Evolutionary conservation across 2,888 invertebrate species (phyloP).

Genomic region (Idaea straminata): DNA sequence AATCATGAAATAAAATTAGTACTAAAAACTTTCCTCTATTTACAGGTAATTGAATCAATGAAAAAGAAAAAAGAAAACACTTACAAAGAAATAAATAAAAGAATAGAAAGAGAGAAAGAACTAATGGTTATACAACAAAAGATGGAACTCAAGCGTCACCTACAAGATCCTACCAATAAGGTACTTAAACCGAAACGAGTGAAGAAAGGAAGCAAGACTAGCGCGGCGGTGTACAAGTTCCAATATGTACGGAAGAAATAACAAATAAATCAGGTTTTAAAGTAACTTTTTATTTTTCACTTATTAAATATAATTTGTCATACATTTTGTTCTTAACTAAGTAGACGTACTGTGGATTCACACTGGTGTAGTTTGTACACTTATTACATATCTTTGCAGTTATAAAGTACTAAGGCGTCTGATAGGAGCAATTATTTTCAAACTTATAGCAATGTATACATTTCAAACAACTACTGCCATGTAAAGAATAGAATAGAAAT

Average conservation of each 20-base stretch:
- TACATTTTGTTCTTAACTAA: constrained; percentile 11
- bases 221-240: constrained; percentile 89
- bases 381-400: too few species aligned
- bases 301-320: constrained; percentile 18
- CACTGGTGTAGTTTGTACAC: neutral
- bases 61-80: constrained; percentile 81
- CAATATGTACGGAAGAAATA: constrained; percentile 90
- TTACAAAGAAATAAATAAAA: constrained; percentile 87
- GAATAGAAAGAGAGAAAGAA: constrained; percentile 88
- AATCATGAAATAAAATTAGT: neutral
- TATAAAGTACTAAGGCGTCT: too few species aligned
- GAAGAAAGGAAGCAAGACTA: constrained; percentile 81
- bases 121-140: constrained; percentile 88
- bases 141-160: constrained; percentile 84
- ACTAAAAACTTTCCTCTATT: constrained; percentile 12
- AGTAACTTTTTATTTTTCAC: constrained; percentile 18
- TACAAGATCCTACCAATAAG: constrained; percentile 81
- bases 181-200: constrained; percentile 83
- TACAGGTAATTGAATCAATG: constrained; percentile 68
- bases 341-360: neutral
- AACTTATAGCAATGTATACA: too few species aligned
- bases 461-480: too few species aligned
- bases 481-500: too few species aligned
- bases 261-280: constrained; percentile 33
- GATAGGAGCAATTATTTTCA: too few species aligned